A percentile compares a stretch with the other conserved stretches of the same genome.
Conservation (phyloP, 2,797 vertebrate genomes). For the Pteropus rufus region DNA sequence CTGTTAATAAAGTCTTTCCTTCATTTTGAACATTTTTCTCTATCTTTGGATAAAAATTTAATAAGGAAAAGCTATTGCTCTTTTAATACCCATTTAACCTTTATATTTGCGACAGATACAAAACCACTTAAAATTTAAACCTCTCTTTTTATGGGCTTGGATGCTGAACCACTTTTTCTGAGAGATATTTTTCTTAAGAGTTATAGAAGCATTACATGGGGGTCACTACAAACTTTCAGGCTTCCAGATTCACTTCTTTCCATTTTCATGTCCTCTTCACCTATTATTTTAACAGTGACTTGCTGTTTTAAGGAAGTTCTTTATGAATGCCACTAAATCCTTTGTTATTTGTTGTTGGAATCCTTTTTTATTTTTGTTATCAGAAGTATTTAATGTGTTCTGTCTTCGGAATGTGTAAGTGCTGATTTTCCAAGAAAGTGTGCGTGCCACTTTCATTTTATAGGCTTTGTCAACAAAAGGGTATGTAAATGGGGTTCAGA, state of each 20-base stretch:
- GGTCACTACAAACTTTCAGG: constrained; percentile 70
- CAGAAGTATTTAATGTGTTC: constrained; percentile 76
- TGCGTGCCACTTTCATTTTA: constrained; percentile 43
- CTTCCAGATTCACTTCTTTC: constrained; percentile 41
- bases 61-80: constrained; percentile 81
- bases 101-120: constrained; percentile 73
- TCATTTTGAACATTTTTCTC: constrained; percentile 79
- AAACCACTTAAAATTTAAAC: constrained; percentile 80
- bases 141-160: constrained; percentile 77
- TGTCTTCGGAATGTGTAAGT: constrained; percentile 67
- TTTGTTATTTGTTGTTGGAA: constrained; percentile 81
- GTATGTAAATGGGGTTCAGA: background rate
- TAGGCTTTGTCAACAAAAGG: background rate
- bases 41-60: constrained; percentile 80
- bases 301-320: constrained; percentile 79
- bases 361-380: constrained; percentile 78
- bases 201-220: background rate
- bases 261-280: constrained; percentile 45
- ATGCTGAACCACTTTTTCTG: constrained; percentile 49
- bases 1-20: constrained; percentile 77
- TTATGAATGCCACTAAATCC: constrained; percentile 82
- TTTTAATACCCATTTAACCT: constrained; percentile 82
- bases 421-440: constrained; percentile 20
- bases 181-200: constrained; percentile 56
- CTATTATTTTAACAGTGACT: constrained; percentile 81